phyloP scores from a whole-genome alignment of 2,797 vertebrate species.

The Enteromius treurensis region DNA sequence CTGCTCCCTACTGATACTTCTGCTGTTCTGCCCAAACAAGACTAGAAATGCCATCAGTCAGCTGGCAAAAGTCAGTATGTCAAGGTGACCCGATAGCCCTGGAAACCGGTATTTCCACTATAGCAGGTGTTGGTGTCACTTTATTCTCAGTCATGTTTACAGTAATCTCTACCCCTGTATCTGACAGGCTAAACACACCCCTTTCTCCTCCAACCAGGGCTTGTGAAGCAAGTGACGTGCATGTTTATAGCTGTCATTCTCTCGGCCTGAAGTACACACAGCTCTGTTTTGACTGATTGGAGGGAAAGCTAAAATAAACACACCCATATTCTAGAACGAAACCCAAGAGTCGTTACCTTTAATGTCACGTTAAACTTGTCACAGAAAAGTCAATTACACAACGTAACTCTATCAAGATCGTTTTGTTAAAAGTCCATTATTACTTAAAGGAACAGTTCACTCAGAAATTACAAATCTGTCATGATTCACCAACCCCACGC shows the following conservation, averaged over 20 bases:
- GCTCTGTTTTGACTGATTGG: conserved; percentile 8
- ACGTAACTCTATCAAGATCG: not conserved
- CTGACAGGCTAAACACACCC: conserved; percentile 29
- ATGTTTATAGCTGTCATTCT: conserved; percentile 33
- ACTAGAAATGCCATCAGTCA: conserved; percentile 3
- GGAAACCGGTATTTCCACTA: not conserved
- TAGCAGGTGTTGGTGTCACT: conserved; percentile 35
- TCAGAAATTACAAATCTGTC: not conserved
- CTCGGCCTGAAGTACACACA: not conserved
- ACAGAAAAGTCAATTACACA: conserved; percentile 17
- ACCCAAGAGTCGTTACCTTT: conserved; percentile 14
- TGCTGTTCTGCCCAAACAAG: not conserved
- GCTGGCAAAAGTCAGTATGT: conserved; percentile 14
- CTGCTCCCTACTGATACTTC: not conserved
- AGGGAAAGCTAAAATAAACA: conserved; percentile 5
- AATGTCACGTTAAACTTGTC: conserved; percentile 34
- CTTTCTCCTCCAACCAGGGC: conserved; percentile 29
- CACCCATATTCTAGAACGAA: not conserved
- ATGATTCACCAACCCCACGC: too few species aligned
- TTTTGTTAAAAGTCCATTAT: not conserved
- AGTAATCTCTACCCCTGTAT: not conserved
- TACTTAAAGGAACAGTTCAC: not conserved
- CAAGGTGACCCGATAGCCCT: conserved; percentile 23
- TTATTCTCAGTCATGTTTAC: conserved; percentile 32
- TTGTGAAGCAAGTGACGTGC: conserved; percentile 22